Base-by-base conservation (phyloP, 2,113 vertebrate species). In the Larimichthys crocea region DNA sequence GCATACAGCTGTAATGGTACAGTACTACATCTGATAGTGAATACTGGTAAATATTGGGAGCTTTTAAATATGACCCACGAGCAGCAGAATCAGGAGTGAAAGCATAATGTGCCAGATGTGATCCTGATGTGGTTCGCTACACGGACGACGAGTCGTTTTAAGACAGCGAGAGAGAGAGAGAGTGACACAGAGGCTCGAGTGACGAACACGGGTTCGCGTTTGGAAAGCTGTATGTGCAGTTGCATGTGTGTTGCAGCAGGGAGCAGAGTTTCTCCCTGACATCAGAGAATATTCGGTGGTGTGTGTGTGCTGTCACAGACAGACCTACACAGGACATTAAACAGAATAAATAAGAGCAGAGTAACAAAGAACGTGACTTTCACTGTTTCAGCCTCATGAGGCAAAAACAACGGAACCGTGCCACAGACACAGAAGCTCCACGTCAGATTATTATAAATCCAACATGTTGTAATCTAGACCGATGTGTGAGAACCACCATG, bases 21-120 rank as follows among this genome's bases (percentile, higher is more conserved):
- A 89, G 85, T 78, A 84, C 57, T 29, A 84, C 88, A 87, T 65
- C 53, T 76, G 76, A 80, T 66, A 68, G 76, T 49, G 84, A 86
- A 88, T 64, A 78, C 74, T 85, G 68, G 56, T 66, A 69, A 40
- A 60, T 60, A 76, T 59, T 35, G 56, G 40, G 15, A 42, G 42
- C 24, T 63, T 80, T 82, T 44, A 62, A 77, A 75, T 42, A 53
- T 17, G 3, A 76, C 44, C 63, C 64, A 71, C 4, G 10, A 75
- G 76, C 76, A 82, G 66, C 72, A 70, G 42, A 15, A 52, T 66
- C 52, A 35, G 17, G 16, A 75, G 50, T 55, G 7, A 55, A 76
- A 84, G 65, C 67, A 70, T 52, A 68, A 35, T 26, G 48, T 19
- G 22, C 63, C 62, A 76, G 29, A 65, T 49, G 12, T 71, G 44